Evolutionary conservation across 2,888 invertebrate species (phyloP), one percentile per base, ranked within the genome.

Genomic region (Sericinus montela): DNA sequence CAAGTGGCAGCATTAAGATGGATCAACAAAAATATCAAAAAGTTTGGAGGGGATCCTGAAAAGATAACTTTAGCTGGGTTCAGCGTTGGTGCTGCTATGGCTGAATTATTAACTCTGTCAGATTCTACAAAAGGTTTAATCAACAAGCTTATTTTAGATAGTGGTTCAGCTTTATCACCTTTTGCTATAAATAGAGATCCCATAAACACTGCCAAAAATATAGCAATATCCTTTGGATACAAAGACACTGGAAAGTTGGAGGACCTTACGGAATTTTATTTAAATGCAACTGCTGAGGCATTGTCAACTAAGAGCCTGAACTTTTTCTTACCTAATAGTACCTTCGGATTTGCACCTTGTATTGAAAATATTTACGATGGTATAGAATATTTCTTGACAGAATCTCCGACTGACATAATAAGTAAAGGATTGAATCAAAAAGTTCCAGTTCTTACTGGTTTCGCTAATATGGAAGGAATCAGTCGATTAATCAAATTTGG

Each of bases 51-150:
- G 7, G 94, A 97, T 80, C 92, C 93, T 0, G 89, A 91, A 28
- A 92, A 92, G 63, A 91, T 97, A 0, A 97, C 96, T 0, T 72
- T 97, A 1, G 91, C 95, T 65, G 97, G 97, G 0, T 95, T 95
- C 66, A 94, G 94, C 49, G 93, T 95, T 5, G 95, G 95, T 6
- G 94, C 94, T 0, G 83, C 92, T 1, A 73, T 87, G 73, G 86
- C 84, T 7, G 86, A 87, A 46, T 39, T 88, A 3, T 58, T 85
- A 11, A 67, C 74, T 0, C 44, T 87, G 1, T 79, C 84, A 0
- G 74, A 77, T 59, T 62, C 74, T 45, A 63, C 81, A 15, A 62
- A 68, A 16, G 85, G 85, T 25, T 60, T 88, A 19, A 71, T 87
- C 35, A 60, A 82, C 32, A 82, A 82, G 65, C 50, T 87, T 1